Conservation (phyloP, 2,113 vertebrate genomes). For the Naja naja region DNA sequence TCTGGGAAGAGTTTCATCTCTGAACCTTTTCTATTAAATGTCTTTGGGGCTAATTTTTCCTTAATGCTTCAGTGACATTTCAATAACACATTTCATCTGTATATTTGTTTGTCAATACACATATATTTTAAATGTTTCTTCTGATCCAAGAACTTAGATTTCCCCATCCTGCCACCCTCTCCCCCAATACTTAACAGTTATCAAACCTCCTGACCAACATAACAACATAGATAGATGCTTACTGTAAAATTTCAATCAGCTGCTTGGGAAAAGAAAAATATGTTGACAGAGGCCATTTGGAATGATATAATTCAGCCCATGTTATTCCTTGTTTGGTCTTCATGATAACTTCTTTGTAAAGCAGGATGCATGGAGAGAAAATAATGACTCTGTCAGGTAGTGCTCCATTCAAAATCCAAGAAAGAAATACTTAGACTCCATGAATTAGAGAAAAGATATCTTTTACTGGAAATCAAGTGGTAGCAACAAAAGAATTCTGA, state of each 20-base stretch:
- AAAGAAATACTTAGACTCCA: too few relatives aligned
- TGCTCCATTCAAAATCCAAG: too few relatives aligned
- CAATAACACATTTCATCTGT: background rate
- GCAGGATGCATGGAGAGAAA: background rate
- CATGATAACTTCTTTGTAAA: background rate
- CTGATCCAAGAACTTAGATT: background rate
- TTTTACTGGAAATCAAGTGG: too few relatives aligned
- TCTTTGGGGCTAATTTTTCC: background rate
- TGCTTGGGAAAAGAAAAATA: background rate
- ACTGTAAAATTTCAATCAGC: background rate
- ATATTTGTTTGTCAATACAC: background rate
- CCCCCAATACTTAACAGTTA: background rate
- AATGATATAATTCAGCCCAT: background rate
- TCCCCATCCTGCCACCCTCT: background rate
- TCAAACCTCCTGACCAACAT: background rate
- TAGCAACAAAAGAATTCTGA: too few relatives aligned
- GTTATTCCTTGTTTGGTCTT: background rate
- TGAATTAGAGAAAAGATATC: too few relatives aligned
- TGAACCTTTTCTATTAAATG: constrained; percentile 8
- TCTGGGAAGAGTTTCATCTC: constrained; percentile 19
- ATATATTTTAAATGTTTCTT: background rate
- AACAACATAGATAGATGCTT: background rate
- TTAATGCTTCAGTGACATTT: background rate
- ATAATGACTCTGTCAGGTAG: too few relatives aligned
- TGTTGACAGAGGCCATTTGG: background rate